Evolutionary conservation across 1,140 invertebrate genomes (phyloP).

Genomic region (Euborellia annulipes): DNA sequence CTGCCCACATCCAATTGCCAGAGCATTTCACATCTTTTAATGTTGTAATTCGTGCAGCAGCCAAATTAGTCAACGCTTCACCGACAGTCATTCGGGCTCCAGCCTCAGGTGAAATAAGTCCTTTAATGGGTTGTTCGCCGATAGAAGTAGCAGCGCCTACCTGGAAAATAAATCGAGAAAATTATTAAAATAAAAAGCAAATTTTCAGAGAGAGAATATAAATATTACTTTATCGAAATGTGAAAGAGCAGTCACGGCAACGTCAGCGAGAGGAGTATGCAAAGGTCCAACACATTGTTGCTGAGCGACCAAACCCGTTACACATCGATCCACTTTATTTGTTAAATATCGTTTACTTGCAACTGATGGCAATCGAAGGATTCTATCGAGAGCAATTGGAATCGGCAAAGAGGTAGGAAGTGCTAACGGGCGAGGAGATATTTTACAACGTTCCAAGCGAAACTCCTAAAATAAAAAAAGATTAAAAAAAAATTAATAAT

Average conservation of each 20-base stretch:
- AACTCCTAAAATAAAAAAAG: conserved; percentile 4
- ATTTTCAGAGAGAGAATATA: conserved; percentile 1
- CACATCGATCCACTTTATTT: conserved; percentile 88
- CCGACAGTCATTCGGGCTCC: conserved; percentile 88
- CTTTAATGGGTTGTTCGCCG: conserved; percentile 93
- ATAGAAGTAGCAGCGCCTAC: conserved; percentile 84
- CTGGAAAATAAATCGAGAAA: conserved; percentile 26
- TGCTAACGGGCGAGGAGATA: conserved; percentile 13
- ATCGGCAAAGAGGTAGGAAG: conserved; percentile 40
- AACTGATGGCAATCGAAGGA: conserved; percentile 78
- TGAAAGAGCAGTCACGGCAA: conserved; percentile 79
- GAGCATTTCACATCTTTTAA: conserved; percentile 89
- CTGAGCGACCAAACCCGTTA: conserved; percentile 88
- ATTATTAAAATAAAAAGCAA: conserved; percentile 7
- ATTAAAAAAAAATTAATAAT: conserved; percentile 2
- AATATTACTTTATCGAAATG: conserved; percentile 40
- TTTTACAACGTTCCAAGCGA: not conserved
- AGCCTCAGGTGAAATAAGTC: conserved; percentile 57
- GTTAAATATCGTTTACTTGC: conserved; percentile 91
- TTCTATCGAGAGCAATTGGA: conserved; percentile 53
- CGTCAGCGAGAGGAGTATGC: conserved; percentile 89
- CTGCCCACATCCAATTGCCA: conserved; percentile 99
- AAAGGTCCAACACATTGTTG: conserved; percentile 95
- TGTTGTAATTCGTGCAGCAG: conserved; percentile 75
- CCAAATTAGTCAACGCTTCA: conserved; percentile 88